Evolutionary conservation across 2,888 invertebrate species (phyloP), one percentile per base, ranked within the genome.

Genomic region (Drosophila acutilabella): DNA sequence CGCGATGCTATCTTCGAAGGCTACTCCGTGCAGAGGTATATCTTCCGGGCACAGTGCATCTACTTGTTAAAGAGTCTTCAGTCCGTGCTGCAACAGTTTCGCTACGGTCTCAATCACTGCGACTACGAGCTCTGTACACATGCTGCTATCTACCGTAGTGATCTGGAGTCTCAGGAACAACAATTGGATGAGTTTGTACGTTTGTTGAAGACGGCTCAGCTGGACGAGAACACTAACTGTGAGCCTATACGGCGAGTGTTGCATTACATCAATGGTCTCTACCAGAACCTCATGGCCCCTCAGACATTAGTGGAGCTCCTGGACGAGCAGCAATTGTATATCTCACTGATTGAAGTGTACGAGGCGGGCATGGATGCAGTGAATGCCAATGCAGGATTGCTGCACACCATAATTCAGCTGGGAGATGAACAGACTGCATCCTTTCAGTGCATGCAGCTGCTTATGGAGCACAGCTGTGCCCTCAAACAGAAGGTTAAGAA

Each of bases 181-280:
- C 95, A 96, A 3, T 93, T 99, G 13, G 99, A 99, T 91, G 95
- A 95, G 50, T 95, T 97, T 86, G 95, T 98, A 16, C 97, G 98
- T 57, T 93, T 99, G 53, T 94, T 99, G 0, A 96, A 97, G 90
- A 95, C 95, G 45, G 98, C 98, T 91, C 97, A 98, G 91, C 93
- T 99, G 57, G 99, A 99, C 91, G 99, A 99, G 93, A 99, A 98
- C 92, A 95, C 98, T 48, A 95, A 96, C 0, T 94, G 97, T 11
- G 98, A 99, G 33, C 93, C 94, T 91, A 83, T 99, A 61, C 98
- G 98, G 89, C 96, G 97, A 59, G 96, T 96, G 85, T 95, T 97
- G 81, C 93, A 93, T 42, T 98, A 97, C 91, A 96, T 98, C 86
- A 95, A 95, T 82, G 96, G 96, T 3, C 95, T 97, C 93, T 97